Percentiles rank a stretch among this genome's conserved stretches.
Conservation (phyloP, 1,140 invertebrate species). For the Kradibia gibbosae region DNA sequence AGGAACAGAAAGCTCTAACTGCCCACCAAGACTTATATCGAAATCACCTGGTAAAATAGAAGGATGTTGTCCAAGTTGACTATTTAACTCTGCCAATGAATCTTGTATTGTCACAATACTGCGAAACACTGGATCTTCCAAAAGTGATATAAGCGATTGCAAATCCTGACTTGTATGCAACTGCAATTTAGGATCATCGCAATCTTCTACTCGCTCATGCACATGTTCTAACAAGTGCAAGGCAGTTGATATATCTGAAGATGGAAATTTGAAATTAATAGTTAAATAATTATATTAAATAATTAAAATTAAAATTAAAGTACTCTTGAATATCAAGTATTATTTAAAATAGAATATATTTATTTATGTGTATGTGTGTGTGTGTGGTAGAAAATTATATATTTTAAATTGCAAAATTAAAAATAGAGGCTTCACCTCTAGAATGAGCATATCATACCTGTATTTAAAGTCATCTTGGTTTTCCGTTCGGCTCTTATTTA, state of each 20-base stretch:
- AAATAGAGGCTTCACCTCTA: no score
- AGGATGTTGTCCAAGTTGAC: conserved; percentile 88
- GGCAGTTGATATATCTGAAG: conserved; percentile 75
- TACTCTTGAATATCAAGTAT: no score
- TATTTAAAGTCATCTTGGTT: conserved; percentile 62
- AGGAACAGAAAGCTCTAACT: conserved; percentile 75
- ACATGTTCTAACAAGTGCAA: conserved; percentile 77
- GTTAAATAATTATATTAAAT: not conserved
- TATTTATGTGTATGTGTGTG: no score
- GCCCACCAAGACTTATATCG: conserved; percentile 86
- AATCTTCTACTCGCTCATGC: conserved; percentile 74
- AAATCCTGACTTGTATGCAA: conserved; percentile 87
- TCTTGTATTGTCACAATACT: conserved; percentile 94
- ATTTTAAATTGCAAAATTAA: not conserved
- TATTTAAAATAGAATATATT: no score
- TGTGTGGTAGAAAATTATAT: not conserved
- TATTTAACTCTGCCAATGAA: conserved; percentile 85
- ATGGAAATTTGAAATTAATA: conserved; percentile 27
- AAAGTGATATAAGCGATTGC: conserved; percentile 86
- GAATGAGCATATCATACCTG: conserved; percentile 55
- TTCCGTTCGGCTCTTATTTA: conserved; percentile 13
- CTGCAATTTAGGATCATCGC: conserved; percentile 74
- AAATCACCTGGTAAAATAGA: conserved; percentile 93
- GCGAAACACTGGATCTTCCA: conserved; percentile 93
- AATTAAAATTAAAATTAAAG: not conserved